phyloP scores from a whole-genome alignment of 2,797 vertebrate species.

The Bufotes viridis region DNA sequence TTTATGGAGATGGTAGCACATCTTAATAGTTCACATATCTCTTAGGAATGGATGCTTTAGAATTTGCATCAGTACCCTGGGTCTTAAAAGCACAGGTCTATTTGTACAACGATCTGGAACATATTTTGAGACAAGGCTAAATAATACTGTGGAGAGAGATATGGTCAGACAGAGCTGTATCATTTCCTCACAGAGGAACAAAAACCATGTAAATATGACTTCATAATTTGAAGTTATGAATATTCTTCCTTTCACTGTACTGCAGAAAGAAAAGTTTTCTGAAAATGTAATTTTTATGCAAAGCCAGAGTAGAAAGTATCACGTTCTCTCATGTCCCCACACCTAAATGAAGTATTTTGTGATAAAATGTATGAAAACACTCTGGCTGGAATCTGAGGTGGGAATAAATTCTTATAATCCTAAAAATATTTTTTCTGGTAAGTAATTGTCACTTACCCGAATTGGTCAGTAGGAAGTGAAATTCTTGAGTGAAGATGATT shows the following conservation, averaged over 20 bases:
- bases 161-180: neutral
- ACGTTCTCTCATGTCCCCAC: neutral
- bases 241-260: neutral
- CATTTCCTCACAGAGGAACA: neutral
- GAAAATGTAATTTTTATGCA: neutral
- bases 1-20: neutral
- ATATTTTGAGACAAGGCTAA: constrained; percentile 5
- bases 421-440: neutral
- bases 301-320: neutral
- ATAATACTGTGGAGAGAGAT: constrained; percentile 7
- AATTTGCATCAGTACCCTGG: neutral
- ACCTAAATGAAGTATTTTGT: constrained; percentile 52
- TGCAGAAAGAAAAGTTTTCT: neutral
- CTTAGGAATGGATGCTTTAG: neutral
- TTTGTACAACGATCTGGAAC: neutral
- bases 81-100: neutral
- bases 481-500: constrained; percentile 64
- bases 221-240: neutral
- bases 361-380: constrained; percentile 60
- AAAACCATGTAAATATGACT: neutral
- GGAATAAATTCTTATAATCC: constrained; percentile 44
- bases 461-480: constrained; percentile 55
- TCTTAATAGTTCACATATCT: neutral
- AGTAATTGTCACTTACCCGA: constrained; percentile 42
- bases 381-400: neutral